Evolutionary conservation across 1,140 invertebrate species (phyloP).

Genomic region (Macrocentrus cingulum): DNA sequence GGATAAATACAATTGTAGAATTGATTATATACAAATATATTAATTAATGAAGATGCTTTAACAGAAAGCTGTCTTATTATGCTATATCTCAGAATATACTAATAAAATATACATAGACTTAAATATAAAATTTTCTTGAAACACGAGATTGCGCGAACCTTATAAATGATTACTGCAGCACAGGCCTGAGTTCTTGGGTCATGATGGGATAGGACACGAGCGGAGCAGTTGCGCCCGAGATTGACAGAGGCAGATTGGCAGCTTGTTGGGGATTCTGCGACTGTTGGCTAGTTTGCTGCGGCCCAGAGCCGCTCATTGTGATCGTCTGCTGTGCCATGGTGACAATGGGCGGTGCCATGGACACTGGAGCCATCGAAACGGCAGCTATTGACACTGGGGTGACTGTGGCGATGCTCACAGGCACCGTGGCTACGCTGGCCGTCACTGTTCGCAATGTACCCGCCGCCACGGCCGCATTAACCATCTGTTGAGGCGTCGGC

Average conservation of each 20-base stretch:
- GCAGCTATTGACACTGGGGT: conserved; percentile 63
- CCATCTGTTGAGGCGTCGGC: conserved; percentile 58
- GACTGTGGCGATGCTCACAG: conserved; percentile 65
- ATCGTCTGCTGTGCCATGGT: conserved; percentile 63
- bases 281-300: conserved; percentile 52
- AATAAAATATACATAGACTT: too few relatives aligned
- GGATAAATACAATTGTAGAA: too few relatives aligned
- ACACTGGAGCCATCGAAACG: conserved; percentile 63
- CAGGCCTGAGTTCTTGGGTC: conserved; percentile 62
- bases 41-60: too few relatives aligned
- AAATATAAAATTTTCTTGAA: too few relatives aligned
- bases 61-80: too few relatives aligned
- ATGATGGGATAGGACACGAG: conserved; percentile 75
- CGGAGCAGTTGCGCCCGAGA: conserved; percentile 62
- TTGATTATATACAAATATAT: too few relatives aligned
- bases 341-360: conserved; percentile 63
- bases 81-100: too few relatives aligned
- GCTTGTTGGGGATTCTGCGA: conserved; percentile 51
- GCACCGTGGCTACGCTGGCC: conserved; percentile 66
- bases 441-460: conserved; percentile 64
- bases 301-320: conserved; percentile 52
- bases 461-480: conserved; percentile 53
- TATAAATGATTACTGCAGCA: conserved; percentile 52
- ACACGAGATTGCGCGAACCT: too few relatives aligned
- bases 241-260: conserved; percentile 55